Evolutionary conservation across 2,888 invertebrate genomes (phyloP), one percentile per base, ranked within the genome.

Genomic region (Drosophila koepferae): DNA sequence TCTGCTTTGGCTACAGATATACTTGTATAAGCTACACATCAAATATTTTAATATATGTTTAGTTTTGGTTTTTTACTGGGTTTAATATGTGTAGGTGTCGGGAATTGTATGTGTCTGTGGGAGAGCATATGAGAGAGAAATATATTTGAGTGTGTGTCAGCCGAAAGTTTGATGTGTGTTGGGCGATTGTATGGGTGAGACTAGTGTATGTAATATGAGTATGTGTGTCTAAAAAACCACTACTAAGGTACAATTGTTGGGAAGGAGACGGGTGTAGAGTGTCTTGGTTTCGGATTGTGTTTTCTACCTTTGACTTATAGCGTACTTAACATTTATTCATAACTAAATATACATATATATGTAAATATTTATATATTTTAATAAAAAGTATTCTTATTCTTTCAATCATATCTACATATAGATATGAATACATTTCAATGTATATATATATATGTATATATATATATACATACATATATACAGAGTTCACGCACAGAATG

Each of bases 11-110:
- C 41, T 40, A 53, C 28, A 28, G 28, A 53, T 23, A 56, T 41
- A 49, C 28, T 12, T 59, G 44, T 44, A 40, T 41, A 66, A 20
- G n/a, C 83, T 86, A 89, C 79, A 85, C 87, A 88, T 90, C 55
- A 38, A 81, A 81, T 63, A 72, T 69, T 64, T 72, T 65, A 28
- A 18, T 54, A 16, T 48, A 68, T 53, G 53, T 20, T 58, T 55
- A 74, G 54, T 36, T 62, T 53, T 44, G 62, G 7, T 7, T 16
- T 20, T 54, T 28, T 56, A 14, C 14, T 67, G 49, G 44, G 55
- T 69, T 65, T 72, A 23, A 18, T 46, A 12, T 59, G 18, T 20
- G 54, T 66, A 56, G 60, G 56, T 34, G 49, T 49, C 38, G 51
- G 31, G 49, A 6, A 31, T 28, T n/a, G 6, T 28, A 34, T 71